phyloP scores from a whole-genome alignment of 2,797 vertebrate genomes.

The Kryptopterus vitreolus region DNA sequence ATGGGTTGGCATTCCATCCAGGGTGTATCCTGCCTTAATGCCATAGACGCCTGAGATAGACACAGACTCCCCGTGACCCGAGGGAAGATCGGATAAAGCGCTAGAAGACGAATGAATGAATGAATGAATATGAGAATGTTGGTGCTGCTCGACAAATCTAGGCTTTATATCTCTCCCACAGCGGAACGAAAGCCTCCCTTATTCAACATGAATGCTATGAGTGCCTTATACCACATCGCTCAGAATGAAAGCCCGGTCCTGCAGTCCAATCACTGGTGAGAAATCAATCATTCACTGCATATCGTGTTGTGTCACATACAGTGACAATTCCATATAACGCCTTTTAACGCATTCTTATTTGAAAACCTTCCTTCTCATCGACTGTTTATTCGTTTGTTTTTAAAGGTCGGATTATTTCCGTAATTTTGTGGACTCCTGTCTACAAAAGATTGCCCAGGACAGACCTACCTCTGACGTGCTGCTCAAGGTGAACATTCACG shows the following conservation, averaged over 20 bases:
- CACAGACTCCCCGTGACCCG: no score
- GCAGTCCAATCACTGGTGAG: slow-evolving; percentile 92
- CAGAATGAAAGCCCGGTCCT: slow-evolving; percentile 92
- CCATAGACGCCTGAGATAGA: no score
- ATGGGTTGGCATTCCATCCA: no score
- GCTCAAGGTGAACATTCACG: slow-evolving; percentile 78
- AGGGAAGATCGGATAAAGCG: no score
- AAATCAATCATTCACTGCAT: background rate
- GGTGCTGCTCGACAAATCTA: slow-evolving; percentile 8
- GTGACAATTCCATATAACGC: background rate
- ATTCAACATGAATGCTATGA: slow-evolving; percentile 98
- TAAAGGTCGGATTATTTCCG: slow-evolving; percentile 91
- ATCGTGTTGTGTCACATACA: background rate
- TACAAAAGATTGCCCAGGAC: slow-evolving; percentile 92
- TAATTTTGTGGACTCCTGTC: slow-evolving; percentile 93
- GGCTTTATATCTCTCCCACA: slow-evolving; percentile 58
- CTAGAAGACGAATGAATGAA: no score
- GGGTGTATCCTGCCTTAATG: no score
- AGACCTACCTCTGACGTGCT: slow-evolving; percentile 92
- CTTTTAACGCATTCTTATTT: background rate
- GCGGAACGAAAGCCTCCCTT: slow-evolving; percentile 93
- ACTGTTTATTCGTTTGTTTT: background rate
- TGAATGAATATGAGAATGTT: no score
- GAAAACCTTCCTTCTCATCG: background rate
- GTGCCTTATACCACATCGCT: slow-evolving; percentile 98